Base-by-base conservation (phyloP, 2,888 invertebrate species). In the Pterostichus niger region DNA sequence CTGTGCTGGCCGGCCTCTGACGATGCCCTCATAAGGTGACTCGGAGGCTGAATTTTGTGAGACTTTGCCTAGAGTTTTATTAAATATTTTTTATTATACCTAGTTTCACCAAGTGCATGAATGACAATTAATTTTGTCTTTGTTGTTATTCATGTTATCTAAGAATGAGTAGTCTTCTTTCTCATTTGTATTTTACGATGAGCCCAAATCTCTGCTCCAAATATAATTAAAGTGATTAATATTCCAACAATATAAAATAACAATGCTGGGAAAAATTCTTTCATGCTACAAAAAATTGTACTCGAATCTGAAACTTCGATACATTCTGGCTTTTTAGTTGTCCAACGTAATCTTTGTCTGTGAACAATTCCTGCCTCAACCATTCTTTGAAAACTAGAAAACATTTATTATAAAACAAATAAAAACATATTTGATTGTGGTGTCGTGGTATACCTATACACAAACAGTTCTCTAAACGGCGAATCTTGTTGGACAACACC, bases 371-470 rank as follows among this genome's bases (percentile, higher is more conserved):
- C 94, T 0, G 91, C 88, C 87, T 94, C 94, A 13, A 90, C 90
- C 85, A 92, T 90, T 85, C 91, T 92, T 11, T 93, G 90, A 71
- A 94, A 90, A 15, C 94, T 94, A 87, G 15, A 56, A 56, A 13
- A 56, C 10, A 56, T 17, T 1, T n/a, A n/a, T n/a, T n/a, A n/a
- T n/a, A n/a, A n/a, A n/a, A n/a, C n/a, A n/a, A n/a, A n/a, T n/a
- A n/a, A n/a, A n/a, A n/a, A n/a, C n/a, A n/a, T n/a, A n/a, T n/a
- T n/a, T n/a, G n/a, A n/a, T n/a, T n/a, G n/a, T n/a, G n/a, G n/a
- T n/a, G n/a, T n/a, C n/a, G n/a, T n/a, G n/a, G n/a, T n/a, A n/a
- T 87, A 94, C 94, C 93, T 93, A 85, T 92, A 92, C 84, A 92
- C 91, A 84, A 94, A 88, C 86, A 93, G 90, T 88, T 94, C 93